Percentiles rank a stretch among this genome's conserved stretches.
These are phyloP conservation scores for Melanotaenia parkinsoni DNA, from an alignment of 2,797 vertebrate species.

Conservation along the genomic window DNA sequence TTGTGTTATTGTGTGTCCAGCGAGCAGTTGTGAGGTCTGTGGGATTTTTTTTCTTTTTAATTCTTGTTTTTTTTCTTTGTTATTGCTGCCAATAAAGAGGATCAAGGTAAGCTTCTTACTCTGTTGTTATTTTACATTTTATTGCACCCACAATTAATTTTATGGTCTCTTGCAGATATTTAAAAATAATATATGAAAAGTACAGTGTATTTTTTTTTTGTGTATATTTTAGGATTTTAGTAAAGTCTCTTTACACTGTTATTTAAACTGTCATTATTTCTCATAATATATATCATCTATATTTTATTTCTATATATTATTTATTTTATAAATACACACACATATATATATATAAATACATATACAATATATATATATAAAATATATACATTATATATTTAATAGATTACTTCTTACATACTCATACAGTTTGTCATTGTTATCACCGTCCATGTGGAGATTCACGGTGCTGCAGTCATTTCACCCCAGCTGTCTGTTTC, in stretches of 20 bases:
- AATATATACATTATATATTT: too few relatives aligned
- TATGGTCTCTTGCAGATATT: background rate
- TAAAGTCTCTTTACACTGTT: too few relatives aligned
- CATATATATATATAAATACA: too few relatives aligned
- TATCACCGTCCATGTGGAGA: slow-evolving; percentile 20
- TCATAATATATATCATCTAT: too few relatives aligned
- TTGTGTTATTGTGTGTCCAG: slow-evolving; percentile 59
- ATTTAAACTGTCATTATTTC: too few relatives aligned
- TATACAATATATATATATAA: too few relatives aligned
- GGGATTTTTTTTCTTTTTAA: slow-evolving; percentile 66
- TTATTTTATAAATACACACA: too few relatives aligned
- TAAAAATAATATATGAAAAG: background rate
- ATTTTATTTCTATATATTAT: too few relatives aligned
- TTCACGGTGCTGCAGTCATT: slow-evolving; percentile 59
- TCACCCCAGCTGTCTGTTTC: slow-evolving; percentile 86
- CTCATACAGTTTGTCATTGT: background rate
- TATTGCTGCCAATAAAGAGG: slow-evolving; percentile 92
- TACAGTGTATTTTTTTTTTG: too few relatives aligned
- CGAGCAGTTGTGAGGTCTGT: slow-evolving; percentile 52
- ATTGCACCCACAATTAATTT: background rate
- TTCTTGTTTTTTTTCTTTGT: slow-evolving; percentile 60
- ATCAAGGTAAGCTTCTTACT: slow-evolving; percentile 88
- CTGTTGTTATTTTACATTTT: background rate
- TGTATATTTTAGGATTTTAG: too few relatives aligned
- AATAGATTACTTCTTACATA: background rate